These are phyloP conservation scores for Hydropsyche betteni DNA, from an alignment of 2,888 invertebrate species.

Conservation along the genomic window DNA sequence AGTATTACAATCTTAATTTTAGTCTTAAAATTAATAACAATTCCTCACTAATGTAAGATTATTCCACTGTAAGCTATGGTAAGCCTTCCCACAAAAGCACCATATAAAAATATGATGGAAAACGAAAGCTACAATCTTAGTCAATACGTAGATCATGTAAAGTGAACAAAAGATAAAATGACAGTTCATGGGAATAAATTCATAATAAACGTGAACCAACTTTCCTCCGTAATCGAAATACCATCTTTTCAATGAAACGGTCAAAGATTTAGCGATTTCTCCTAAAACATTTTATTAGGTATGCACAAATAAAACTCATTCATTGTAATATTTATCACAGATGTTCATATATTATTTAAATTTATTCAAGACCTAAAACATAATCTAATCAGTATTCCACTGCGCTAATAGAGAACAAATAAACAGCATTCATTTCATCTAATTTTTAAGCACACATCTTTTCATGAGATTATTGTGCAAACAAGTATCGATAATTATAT, in stretches of 20 bases:
- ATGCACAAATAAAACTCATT: conserved; percentile 6
- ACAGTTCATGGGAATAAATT: background rate
- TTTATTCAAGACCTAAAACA: too few species aligned
- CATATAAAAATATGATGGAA: conserved; percentile 24
- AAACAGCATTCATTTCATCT: too few species aligned
- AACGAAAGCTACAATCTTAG: conserved; percentile 4
- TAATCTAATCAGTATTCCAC: background rate
- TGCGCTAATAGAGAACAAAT: background rate
- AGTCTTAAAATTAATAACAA: conserved; percentile 29
- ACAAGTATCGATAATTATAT: too few species aligned
- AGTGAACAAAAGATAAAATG: conserved; percentile 6
- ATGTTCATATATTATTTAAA: background rate
- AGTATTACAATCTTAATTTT: conserved; percentile 34
- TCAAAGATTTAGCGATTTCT: too few species aligned
- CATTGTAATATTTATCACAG: conserved; percentile 27
- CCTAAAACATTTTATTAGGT: too few species aligned
- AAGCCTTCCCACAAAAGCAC: conserved; percentile 35
- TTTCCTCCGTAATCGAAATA: background rate
- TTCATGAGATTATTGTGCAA: too few species aligned
- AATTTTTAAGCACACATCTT: too few species aligned
- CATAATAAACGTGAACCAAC: background rate
- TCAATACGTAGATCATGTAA: too few species aligned
- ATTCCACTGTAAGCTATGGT: conserved; percentile 32
- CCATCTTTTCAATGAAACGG: too few species aligned
- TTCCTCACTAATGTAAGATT: conserved; percentile 15